Evolutionary conservation across 2,797 vertebrate genomes (phyloP), one percentile per base, ranked within the genome.

Genomic region (Anas capensis): DNA sequence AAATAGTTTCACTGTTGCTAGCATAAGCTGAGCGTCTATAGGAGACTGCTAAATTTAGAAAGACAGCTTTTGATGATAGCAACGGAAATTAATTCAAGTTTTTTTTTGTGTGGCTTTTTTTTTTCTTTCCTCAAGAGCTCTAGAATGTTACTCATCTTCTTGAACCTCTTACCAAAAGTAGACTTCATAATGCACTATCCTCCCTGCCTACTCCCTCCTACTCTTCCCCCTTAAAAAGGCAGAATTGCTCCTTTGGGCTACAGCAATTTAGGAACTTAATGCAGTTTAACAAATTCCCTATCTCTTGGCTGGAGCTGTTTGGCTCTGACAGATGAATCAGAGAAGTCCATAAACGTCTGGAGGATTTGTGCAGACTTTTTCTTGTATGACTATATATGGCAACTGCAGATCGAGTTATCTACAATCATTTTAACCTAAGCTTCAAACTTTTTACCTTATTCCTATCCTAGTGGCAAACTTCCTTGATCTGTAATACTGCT

Each of bases 361-460:
- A 94, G 95, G 85, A 90, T 95, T 91, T 92, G 92, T 83, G 81
- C 88, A 90, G 96, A 82, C 91, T 92, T 97, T 94, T 96, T 71
- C 95, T 89, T 73, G 85, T 90, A 58, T 97, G 93, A 95, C 98
- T 98, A 97, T 98, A 98, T 97, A 97, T 90, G 97, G 98, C 96
- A 94, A 97, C 82, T 96, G 80, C 92, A 96, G 83, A 97, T 96
- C 82, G 48, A 94, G 46, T 94, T 97, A 96, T 96, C 96, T 95
- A 71, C 62, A 85, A 93, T 93, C 81, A 31, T 68, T 92, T 91
- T 34, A 82, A 86, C 85, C 88, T 69, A 61, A 83, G 64, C 87
- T 88, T 86, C 73, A 79, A 95, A 56, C 27, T 90, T 91, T 86
- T 69, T 92, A 94, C 96, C 92, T 95, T 93, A 66, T 11, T 87